A percentile compares a stretch with the other conserved stretches of the same genome.
These are phyloP conservation scores for Hypothenemus hampei DNA, from an alignment of 1,140 invertebrate genomes.

Conservation along the genomic window DNA sequence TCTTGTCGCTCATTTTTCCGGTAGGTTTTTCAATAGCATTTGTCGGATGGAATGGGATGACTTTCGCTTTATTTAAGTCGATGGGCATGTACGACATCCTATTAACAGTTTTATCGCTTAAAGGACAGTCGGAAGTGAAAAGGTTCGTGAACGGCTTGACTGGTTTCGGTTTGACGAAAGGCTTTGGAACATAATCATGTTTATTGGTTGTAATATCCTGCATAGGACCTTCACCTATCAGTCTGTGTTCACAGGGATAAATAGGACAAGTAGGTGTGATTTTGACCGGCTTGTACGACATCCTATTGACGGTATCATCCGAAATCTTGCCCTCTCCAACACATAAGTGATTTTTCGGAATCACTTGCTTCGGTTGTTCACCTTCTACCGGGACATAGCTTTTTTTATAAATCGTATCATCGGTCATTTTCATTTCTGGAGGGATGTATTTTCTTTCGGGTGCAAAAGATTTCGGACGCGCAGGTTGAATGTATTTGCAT, in stretches of 20 bases:
- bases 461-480: slow-evolving; percentile 50
- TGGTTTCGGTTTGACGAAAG: slow-evolving; percentile 41
- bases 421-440: slow-evolving; percentile 50
- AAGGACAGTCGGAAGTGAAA: slow-evolving; percentile 42
- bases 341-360: slow-evolving; percentile 45
- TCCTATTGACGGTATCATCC: slow-evolving; percentile 52
- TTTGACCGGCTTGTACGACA: slow-evolving; percentile 53
- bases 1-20: slow-evolving; percentile 53
- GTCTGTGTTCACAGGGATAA: slow-evolving; percentile 43
- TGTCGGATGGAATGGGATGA: slow-evolving; percentile 45
- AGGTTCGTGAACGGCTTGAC: slow-evolving; percentile 47
- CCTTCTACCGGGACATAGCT: slow-evolving; percentile 51
- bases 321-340: slow-evolving; percentile 46
- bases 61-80: slow-evolving; percentile 46
- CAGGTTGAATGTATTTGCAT: slow-evolving; percentile 56
- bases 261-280: slow-evolving; percentile 42
- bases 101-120: slow-evolving; percentile 50
- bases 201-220: slow-evolving; percentile 66
- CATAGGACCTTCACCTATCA: slow-evolving; percentile 59
- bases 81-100: slow-evolving; percentile 51
- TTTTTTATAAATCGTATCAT: slow-evolving; percentile 54
- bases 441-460: slow-evolving; percentile 51
- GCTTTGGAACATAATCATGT: slow-evolving; percentile 67
- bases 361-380: slow-evolving; percentile 40
- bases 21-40: slow-evolving; percentile 49